Percentiles rank a stretch among this genome's conserved stretches.
These are phyloP conservation scores for Lonchura striata DNA, from an alignment of 2,113 vertebrate genomes.

Conservation along the genomic window DNA sequence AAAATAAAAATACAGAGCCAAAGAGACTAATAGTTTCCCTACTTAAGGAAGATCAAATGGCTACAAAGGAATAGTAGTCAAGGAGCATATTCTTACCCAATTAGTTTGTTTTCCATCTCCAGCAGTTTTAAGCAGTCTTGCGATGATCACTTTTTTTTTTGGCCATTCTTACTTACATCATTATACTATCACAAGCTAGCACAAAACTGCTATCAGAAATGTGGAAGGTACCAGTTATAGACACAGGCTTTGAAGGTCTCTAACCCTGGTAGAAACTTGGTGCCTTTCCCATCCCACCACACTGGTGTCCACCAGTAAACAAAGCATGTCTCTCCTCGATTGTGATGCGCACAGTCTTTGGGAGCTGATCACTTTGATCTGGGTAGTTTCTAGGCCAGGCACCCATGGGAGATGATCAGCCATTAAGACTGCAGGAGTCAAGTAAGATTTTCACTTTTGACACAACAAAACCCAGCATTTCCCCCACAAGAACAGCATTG, in stretches of 20 bases:
- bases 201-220: neutral
- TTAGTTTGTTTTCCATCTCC: neutral
- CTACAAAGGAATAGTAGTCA: neutral
- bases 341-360: neutral
- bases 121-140: neutral
- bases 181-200: neutral
- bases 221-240: neutral
- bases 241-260: neutral
- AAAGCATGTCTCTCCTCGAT: neutral
- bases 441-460: neutral
- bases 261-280: neutral
- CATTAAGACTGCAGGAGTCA: neutral
- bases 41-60: neutral
- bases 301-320: fast-evolving
- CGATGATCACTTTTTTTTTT: neutral
- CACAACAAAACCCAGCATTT: neutral
- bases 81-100: neutral
- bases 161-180: neutral
- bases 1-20: neutral
- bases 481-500: neutral
- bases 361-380: neutral
- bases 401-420: neutral
- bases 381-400: neutral
- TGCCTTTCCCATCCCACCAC: neutral
- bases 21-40: neutral